A percentile compares a stretch with the other conserved stretches of the same genome.
Evolutionary conservation across 2,113 vertebrate genomes (phyloP).

Genomic region (Labeo rohita): DNA sequence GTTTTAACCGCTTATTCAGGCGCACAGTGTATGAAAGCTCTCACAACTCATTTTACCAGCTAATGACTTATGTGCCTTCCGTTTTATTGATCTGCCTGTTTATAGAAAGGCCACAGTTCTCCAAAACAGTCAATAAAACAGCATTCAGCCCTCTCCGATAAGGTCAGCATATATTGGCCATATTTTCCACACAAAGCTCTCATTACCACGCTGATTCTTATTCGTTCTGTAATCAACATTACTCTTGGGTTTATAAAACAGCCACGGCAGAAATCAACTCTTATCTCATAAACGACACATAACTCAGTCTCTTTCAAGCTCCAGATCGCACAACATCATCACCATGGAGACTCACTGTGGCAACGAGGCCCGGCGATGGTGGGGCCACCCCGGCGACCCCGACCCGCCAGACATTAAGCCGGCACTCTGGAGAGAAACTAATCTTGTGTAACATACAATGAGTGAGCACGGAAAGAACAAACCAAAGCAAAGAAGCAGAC

Average conservation of each 20-base stretch:
- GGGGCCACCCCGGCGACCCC: slow-evolving; percentile 7
- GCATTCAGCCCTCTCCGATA: slow-evolving; percentile 16
- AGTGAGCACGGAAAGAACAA: slow-evolving; percentile 13
- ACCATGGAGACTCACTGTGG: slow-evolving; percentile 34
- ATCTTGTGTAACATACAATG: slow-evolving; percentile 43
- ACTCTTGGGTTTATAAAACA: slow-evolving; percentile 11
- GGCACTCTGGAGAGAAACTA: slow-evolving; percentile 40
- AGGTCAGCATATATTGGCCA: slow-evolving; percentile 4
- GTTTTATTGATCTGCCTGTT: slow-evolving; percentile 7
- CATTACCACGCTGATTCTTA: not conserved
- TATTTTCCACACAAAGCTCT: not conserved
- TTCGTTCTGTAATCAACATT: not conserved
- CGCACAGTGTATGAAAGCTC: not conserved
- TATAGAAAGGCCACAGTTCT: slow-evolving; percentile 9
- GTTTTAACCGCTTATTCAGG: not conserved
- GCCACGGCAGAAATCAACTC: not conserved
- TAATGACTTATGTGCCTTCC: slow-evolving; percentile 4
- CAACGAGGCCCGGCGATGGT: not conserved
- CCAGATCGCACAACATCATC: not conserved
- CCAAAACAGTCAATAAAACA: not conserved
- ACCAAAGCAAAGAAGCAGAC: slow-evolving; percentile 28
- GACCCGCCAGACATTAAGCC: slow-evolving; percentile 36
- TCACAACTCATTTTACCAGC: not conserved
- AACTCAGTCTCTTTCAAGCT: not conserved
- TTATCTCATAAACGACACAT: not conserved